phyloP scores from a whole-genome alignment of 2,888 invertebrate genomes.

The Octodonta nipae region DNA sequence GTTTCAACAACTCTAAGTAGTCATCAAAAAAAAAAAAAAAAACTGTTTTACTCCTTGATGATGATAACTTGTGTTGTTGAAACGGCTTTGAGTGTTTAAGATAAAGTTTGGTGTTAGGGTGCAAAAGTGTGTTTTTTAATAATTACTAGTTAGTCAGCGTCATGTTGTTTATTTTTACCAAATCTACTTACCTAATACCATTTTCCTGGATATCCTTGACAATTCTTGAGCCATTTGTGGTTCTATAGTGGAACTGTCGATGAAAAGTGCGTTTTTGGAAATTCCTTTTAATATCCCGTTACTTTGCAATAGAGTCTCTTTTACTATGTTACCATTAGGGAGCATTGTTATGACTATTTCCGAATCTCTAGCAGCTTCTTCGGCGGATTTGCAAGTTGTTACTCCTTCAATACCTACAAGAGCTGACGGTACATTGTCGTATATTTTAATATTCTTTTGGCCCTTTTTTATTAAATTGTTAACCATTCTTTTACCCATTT shows the following conservation, averaged over 20 bases:
- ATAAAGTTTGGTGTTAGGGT: no score
- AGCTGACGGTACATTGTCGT: slow-evolving; percentile 61
- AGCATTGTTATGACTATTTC: slow-evolving; percentile 85
- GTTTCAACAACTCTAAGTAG: no score
- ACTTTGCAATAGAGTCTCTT: slow-evolving; percentile 55
- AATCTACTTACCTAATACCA: slow-evolving; percentile 41
- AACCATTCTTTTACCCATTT: slow-evolving; percentile 96
- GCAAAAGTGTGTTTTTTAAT: no score
- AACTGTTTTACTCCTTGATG: no score
- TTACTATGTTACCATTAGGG: slow-evolving; percentile 82
- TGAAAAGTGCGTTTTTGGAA: slow-evolving; percentile 59
- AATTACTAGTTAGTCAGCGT: no score
- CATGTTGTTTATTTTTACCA: no score
- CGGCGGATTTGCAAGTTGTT: slow-evolving; percentile 52
- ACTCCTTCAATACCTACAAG: slow-evolving; percentile 59
- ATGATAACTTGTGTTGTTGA: no score
- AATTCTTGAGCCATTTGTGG: slow-evolving; percentile 72
- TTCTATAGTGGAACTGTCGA: slow-evolving; percentile 94
- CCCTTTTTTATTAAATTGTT: slow-evolving; percentile 63
- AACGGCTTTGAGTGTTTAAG: no score
- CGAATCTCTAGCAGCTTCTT: slow-evolving; percentile 63
- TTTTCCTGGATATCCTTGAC: slow-evolving; percentile 47
- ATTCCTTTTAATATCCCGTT: slow-evolving; percentile 39
- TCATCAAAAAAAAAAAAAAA: no score
- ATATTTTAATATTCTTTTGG: slow-evolving; percentile 60